Conservation (phyloP, 2,797 vertebrate species). For the Echeneis naucrates region DNA sequence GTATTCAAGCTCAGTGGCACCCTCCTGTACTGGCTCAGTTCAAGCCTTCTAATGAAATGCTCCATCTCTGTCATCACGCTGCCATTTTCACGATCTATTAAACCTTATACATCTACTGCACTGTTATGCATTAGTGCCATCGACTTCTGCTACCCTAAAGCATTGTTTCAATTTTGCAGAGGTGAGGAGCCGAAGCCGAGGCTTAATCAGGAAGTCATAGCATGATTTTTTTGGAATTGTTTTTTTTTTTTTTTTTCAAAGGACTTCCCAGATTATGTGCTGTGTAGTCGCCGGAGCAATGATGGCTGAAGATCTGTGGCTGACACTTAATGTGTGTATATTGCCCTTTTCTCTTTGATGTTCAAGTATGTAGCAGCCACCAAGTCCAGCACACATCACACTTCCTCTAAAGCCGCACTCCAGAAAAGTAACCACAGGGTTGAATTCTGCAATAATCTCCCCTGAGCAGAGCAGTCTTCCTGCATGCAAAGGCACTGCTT, state of each 20-base stretch:
- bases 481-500: slow-evolving; percentile 58
- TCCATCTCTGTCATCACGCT: slow-evolving; percentile 76
- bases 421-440: slow-evolving; percentile 64
- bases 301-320: slow-evolving; percentile 31
- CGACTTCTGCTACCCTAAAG: slow-evolving; percentile 58
- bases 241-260: slow-evolving; percentile 32
- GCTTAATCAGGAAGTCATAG: slow-evolving; percentile 57
- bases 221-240: slow-evolving; percentile 46
- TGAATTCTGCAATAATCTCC: slow-evolving; percentile 63
- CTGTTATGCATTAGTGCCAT: slow-evolving; percentile 68
- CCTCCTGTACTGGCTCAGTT: slow-evolving; percentile 57
- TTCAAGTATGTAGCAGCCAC: slow-evolving; percentile 59
- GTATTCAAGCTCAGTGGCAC: slow-evolving; percentile 49
- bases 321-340: slow-evolving; percentile 40
- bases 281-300: slow-evolving; percentile 27
- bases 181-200: slow-evolving; percentile 10
- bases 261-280: slow-evolving; percentile 44
- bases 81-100: slow-evolving; percentile 79
- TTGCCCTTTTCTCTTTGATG: slow-evolving; percentile 60
- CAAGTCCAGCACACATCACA: slow-evolving; percentile 33
- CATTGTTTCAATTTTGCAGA: slow-evolving; percentile 68
- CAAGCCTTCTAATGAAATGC: slow-evolving; percentile 75
- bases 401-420: slow-evolving; percentile 50
- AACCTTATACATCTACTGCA: slow-evolving; percentile 66
- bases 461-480: slow-evolving; percentile 35